Percentiles rank a stretch among this genome's conserved stretches.
phyloP scores from a whole-genome alignment of 2,888 invertebrate species.

The Caenorhabditis sp. region DNA sequence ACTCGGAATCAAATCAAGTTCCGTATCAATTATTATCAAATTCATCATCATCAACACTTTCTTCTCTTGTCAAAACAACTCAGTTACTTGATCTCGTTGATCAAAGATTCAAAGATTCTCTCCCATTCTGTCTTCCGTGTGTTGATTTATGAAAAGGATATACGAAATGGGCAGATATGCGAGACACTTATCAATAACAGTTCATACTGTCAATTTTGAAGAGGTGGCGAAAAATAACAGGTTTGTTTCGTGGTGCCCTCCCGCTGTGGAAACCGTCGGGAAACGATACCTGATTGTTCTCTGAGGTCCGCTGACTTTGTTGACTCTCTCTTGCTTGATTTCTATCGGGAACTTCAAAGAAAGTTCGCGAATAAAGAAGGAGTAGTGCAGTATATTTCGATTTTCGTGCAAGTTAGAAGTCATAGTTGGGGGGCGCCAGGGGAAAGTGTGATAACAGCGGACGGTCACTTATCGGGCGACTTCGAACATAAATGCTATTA shows the following conservation, averaged over 20 bases:
- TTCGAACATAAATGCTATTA: background rate
- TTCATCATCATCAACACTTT: background rate
- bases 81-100: constrained; percentile 41
- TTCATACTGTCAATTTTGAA: constrained; percentile 11
- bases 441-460: constrained; percentile 3
- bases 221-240: background rate
- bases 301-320: background rate
- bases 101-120: constrained; percentile 53
- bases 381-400: background rate
- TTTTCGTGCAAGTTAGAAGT: background rate
- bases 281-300: constrained; percentile 13
- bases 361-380: background rate
- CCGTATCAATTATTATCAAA: constrained; percentile 10
- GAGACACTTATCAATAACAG: constrained; percentile 31
- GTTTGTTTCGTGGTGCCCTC: background rate
- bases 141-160: constrained; percentile 31
- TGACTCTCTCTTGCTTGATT: background rate
- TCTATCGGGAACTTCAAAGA: constrained; percentile 7
- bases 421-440: background rate
- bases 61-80: constrained; percentile 33
- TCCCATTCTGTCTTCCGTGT: constrained; percentile 5
- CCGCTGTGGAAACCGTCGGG: background rate
- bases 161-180: background rate
- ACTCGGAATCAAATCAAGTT: constrained; percentile 39
- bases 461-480: constrained; percentile 32